Conservation (phyloP, 2,113 vertebrate species). For the Thymallus thymallus region DNA sequence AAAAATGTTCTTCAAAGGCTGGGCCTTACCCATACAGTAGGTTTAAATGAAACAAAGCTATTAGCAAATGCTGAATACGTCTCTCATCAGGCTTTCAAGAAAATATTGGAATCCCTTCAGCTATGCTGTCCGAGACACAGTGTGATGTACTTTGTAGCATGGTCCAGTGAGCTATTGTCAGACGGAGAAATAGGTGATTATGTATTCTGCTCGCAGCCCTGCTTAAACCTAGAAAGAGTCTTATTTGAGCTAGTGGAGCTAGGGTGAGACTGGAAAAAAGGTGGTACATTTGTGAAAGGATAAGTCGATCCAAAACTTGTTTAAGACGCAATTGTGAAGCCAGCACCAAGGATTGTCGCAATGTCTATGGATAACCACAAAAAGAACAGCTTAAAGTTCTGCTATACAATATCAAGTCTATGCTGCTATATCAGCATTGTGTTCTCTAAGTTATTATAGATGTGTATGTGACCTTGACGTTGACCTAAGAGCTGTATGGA, state of each 20-base stretch:
- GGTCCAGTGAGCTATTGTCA: not conserved
- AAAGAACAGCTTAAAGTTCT: no score
- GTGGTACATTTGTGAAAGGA: not conserved
- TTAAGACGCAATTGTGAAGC: not conserved
- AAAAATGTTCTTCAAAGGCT: not conserved
- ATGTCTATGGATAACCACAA: not conserved
- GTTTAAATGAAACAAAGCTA: not conserved
- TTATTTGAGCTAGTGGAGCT: not conserved
- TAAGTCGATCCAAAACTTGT: not conserved
- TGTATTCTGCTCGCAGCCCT: not conserved
- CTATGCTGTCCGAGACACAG: not conserved
- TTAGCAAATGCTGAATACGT: not conserved
- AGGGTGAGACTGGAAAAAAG: not conserved
- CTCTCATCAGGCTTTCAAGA: not conserved
- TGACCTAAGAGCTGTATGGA: no score
- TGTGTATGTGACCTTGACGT: no score
- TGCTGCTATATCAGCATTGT: no score
- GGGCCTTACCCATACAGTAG: not conserved
- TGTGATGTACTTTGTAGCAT: not conserved
- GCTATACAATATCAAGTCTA: no score
- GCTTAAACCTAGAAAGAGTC: not conserved
- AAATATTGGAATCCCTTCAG: not conserved
- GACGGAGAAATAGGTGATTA: not conserved
- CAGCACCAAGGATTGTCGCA: not conserved
- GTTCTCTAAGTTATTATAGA: no score